These are phyloP conservation scores for Toxotes lorentzi DNA, from an alignment of 2,797 vertebrate species.

Conservation along the genomic window DNA sequence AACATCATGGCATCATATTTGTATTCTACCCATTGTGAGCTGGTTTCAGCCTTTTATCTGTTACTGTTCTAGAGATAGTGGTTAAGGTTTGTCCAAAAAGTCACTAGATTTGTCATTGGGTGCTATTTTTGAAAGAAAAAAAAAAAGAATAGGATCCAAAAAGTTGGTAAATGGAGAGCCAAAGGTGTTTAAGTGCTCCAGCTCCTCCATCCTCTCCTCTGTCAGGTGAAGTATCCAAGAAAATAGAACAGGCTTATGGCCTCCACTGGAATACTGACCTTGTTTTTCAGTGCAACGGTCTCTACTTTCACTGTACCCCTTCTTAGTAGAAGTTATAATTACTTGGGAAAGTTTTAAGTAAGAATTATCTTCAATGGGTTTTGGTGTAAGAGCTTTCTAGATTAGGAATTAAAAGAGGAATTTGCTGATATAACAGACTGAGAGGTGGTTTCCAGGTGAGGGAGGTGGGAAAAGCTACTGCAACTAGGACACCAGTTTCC, in stretches of 20 bases:
- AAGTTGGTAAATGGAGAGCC: too few species aligned
- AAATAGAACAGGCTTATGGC: background rate
- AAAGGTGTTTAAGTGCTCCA: too few species aligned
- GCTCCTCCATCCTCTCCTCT: background rate
- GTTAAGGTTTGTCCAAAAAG: too few species aligned
- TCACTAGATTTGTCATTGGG: too few species aligned
- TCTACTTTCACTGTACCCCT: background rate
- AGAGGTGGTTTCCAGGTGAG: background rate
- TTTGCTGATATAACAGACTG: slow-evolving; percentile 39
- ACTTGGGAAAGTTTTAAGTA: background rate
- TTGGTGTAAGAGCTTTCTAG: slow-evolving; percentile 9
- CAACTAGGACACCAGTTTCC: background rate
- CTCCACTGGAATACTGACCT: background rate
- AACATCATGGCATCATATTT: too few species aligned
- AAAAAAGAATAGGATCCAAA: too few species aligned
- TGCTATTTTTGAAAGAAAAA: too few species aligned
- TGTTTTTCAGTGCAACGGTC: background rate
- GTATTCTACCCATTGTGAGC: too few species aligned
- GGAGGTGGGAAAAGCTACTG: background rate
- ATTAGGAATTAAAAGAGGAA: slow-evolving; percentile 33
- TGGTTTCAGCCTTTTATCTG: too few species aligned
- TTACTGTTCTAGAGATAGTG: too few species aligned
- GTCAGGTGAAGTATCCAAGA: slow-evolving; percentile 3
- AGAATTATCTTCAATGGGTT: slow-evolving; percentile 5
- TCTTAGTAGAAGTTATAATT: background rate